Base-by-base conservation (phyloP, 2,797 vertebrate genomes). In the Enteromius argenteus region DNA sequence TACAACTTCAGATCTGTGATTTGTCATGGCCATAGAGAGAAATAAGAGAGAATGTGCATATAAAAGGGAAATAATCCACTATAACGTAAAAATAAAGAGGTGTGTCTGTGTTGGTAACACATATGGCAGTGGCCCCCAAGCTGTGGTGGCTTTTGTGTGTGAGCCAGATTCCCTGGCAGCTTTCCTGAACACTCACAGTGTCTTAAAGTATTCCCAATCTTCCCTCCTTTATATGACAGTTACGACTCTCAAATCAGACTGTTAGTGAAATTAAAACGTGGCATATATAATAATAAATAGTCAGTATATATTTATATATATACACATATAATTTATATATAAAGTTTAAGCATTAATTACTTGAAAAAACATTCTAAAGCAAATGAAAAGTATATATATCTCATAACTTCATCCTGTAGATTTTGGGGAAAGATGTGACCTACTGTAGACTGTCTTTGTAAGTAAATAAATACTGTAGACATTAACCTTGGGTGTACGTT, bases 191-290 rank as follows among this genome's bases (percentile, higher is more conserved):
- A 72, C 14, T 72, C 68, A 30, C 14, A 49, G 69, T 27, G 23
- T 49, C 39, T 72, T 46, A 72, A 72, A 46, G 42, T 46, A 72
- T 49, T 72, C 69, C n/a, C 42, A 46, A 72, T 23, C 69, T 46
- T 46, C 1, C 42, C 4, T 17, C 9, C 5, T 68, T 68, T 68
- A 13, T 68, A 68, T 21, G 19, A 39, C 11, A 39, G 15, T 49
- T 30, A 49, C 6, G 3, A 27, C 69, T 46, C 23, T 49, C 15
- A 49, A 17, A 49, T 32, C 9, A 10, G 14, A 49, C 17, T 46
- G 3, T 44, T 67, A 67, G 5, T 27, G 14, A 27, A 15, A 27
- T 32, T 9, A 8, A n/a, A 8, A 53, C 1, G 17, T 53, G 19
- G 19, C 17, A 53, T 21, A 8, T 21, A 21, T 53, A 3, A 53